Conservation (phyloP, 2,113 vertebrate genomes). For the Bufo gargarizans region DNA sequence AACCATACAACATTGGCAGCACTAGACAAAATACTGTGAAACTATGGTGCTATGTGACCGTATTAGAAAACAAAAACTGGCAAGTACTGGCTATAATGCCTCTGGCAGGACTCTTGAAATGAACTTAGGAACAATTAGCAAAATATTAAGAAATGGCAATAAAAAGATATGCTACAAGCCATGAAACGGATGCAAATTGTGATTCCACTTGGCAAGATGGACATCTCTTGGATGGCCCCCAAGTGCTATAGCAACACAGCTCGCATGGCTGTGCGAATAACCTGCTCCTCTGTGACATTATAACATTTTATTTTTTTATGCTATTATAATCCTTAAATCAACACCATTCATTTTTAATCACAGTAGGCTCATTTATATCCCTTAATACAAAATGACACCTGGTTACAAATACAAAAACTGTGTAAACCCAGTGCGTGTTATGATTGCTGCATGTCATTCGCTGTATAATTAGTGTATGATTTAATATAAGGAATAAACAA, state of each 20-base stretch:
- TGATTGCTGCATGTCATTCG: neutral
- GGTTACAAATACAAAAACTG: neutral
- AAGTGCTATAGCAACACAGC: slow-evolving; percentile 9
- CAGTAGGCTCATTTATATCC: neutral
- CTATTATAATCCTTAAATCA: neutral
- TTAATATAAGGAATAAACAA: no score
- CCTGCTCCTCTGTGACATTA: neutral
- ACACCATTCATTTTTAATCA: neutral
- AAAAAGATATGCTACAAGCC: slow-evolving; percentile 23
- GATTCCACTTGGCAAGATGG: slow-evolving; percentile 1
- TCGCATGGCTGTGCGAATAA: neutral
- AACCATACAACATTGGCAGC: neutral
- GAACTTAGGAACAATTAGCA: neutral
- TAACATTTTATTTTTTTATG: neutral
- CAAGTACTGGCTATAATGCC: neutral
- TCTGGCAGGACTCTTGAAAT: neutral
- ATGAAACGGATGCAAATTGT: neutral
- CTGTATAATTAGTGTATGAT: neutral
- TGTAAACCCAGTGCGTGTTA: neutral
- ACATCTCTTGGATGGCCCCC: no score
- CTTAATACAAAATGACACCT: neutral
- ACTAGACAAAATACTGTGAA: neutral
- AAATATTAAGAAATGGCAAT: slow-evolving; percentile 3
- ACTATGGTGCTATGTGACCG: neutral
- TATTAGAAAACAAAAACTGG: neutral